Base-by-base conservation (phyloP, 35 echinoderm and acorn worm species). In the Amphiura filiformis region DNA sequence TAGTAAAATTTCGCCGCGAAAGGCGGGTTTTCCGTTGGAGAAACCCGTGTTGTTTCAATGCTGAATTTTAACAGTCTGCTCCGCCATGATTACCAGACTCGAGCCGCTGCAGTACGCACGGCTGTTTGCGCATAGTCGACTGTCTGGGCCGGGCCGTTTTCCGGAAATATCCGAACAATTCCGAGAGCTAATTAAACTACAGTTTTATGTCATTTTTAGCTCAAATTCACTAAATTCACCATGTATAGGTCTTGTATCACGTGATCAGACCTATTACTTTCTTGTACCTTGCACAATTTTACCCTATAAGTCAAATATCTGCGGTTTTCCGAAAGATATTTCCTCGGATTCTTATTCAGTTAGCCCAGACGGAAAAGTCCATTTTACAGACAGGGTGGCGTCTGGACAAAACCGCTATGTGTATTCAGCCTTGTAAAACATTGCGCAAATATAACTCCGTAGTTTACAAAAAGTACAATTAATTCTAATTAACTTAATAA, bases 1-100 rank as follows among this genome's bases (percentile, higher is more conserved):
- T 47, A 52, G 56, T 86, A 75, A 85, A 65, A 41, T 81, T 85
- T 84, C 80, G 86, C 81, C 91, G 56, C 56, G 32, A 93, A 82
- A 78, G 81, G 80, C 81, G 91, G 81, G 44, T 70, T 70, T 47
- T 70, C 61, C 61, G 61, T 15, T 3, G 61, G 61, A 70, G 61
- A 26, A 70, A 70, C 61, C 61, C 61, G 61, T 70, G 61, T 70
- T 70, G 26, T 4, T 70, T 30, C n/a, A 70, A 3, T 70, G 26
- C 61, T 13, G 61, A 70, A 70, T 70, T 70, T 70, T n/a, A 70
- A 70, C 61, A 70, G 61, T 70, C 61, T 70, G 61, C 61, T 26
- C 61, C 61, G 61, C 61, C 61, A 70, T 70, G 26, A 70, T 70
- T 70, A 70, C 28, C 61, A 30, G 61, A 26, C 61, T 70, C 28